These are phyloP conservation scores for Vipera latastei DNA, from an alignment of 2,797 vertebrate species.

Conservation along the genomic window DNA sequence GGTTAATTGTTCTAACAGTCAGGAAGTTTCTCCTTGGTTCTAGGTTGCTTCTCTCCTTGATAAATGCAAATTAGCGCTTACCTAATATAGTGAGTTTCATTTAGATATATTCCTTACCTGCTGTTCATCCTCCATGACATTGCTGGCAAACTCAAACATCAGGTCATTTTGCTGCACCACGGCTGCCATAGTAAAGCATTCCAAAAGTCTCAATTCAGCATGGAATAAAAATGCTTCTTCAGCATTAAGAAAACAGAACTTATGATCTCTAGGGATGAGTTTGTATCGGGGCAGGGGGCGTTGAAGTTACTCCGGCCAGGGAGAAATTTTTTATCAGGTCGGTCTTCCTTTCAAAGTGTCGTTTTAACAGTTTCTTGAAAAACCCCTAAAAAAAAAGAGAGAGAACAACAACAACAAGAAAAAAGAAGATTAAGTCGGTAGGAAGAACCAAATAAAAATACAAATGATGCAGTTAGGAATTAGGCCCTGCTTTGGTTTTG, in stretches of 20 bases:
- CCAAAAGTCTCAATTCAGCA: conserved; percentile 72
- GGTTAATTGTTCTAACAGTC: no score
- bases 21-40: no score
- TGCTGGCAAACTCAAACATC: conserved; percentile 92
- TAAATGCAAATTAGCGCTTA: neutral
- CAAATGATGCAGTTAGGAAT: conserved; percentile 14
- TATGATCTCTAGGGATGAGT: neutral
- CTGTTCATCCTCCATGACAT: conserved; percentile 84
- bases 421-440: conserved; percentile 34
- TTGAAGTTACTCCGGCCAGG: conserved; percentile 15
- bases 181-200: conserved; percentile 79
- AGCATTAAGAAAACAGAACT: conserved; percentile 5
- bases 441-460: neutral
- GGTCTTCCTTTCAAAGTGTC: conserved; percentile 34
- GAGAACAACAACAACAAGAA: neutral
- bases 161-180: conserved; percentile 91
- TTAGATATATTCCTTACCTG: conserved; percentile 76
- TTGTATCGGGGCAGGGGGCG: conserved; percentile 26
- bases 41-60: no score
- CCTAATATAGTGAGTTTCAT: conserved; percentile 2
- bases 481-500: conserved; percentile 16
- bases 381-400: conserved; percentile 53
- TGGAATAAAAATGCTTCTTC: conserved; percentile 52
- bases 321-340: conserved; percentile 33
- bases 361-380: conserved; percentile 51